Evolutionary conservation across 2,888 invertebrate genomes (phyloP).

Genomic region (Crioceris asparagi): DNA sequence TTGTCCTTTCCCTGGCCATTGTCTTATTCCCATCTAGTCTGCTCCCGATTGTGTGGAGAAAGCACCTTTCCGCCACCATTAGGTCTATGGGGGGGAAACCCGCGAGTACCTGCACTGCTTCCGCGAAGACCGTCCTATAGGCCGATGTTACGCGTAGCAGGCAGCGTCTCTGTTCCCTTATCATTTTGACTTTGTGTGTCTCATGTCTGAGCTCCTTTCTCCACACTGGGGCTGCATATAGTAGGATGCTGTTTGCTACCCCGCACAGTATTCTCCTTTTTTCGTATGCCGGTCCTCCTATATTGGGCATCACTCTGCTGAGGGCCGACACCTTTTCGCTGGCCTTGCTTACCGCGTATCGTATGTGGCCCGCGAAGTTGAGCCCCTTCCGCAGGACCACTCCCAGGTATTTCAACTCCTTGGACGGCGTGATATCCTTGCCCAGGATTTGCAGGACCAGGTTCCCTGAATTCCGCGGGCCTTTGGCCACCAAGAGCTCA

Average conservation of each 20-base stretch:
- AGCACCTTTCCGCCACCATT: neutral
- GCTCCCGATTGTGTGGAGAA: neutral
- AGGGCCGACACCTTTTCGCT: neutral
- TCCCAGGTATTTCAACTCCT: neutral
- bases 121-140: neutral
- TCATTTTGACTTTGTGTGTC: neutral
- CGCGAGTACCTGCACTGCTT: neutral
- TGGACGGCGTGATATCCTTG: too few relatives aligned
- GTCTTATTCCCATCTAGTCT: neutral
- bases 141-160: neutral
- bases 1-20: neutral
- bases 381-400: neutral
- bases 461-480: neutral
- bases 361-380: neutral
- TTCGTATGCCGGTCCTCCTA: neutral
- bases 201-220: neutral
- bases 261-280: neutral
- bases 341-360: neutral
- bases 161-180: neutral
- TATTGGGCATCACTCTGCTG: neutral
- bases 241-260: neutral
- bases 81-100: neutral
- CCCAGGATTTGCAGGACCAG: neutral
- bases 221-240: slow-evolving; percentile 1
- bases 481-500: neutral